Conservation (phyloP, 2,888 invertebrate species). For the Glaucopsyche alexis region DNA sequence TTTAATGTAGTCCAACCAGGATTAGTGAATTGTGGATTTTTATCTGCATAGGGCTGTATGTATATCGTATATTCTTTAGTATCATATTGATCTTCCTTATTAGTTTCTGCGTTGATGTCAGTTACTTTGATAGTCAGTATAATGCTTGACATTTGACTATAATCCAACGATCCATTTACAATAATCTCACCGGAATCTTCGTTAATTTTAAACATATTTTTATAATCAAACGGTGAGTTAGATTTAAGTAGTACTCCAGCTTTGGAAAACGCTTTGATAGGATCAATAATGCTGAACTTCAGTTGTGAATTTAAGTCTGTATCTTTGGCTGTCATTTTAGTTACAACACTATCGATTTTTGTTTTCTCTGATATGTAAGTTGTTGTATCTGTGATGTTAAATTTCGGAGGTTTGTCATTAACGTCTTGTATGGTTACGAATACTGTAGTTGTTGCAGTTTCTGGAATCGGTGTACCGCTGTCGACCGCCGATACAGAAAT, state of each 20-base stretch:
- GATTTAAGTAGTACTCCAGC: slow-evolving; percentile 85
- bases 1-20: slow-evolving; percentile 86
- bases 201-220: slow-evolving; percentile 85
- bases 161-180: slow-evolving; percentile 84
- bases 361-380: slow-evolving; percentile 87
- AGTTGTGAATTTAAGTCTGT: slow-evolving; percentile 85
- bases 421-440: slow-evolving; percentile 86
- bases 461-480: slow-evolving; percentile 85
- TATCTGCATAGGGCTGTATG: slow-evolving; percentile 87
- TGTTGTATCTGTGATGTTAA: slow-evolving; percentile 82
- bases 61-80: slow-evolving; percentile 87
- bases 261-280: slow-evolving; percentile 85
- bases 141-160: slow-evolving; percentile 86
- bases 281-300: slow-evolving; percentile 84
- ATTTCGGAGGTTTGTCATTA: slow-evolving; percentile 90
- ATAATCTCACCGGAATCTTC: slow-evolving; percentile 84
- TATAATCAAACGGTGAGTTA: slow-evolving; percentile 82
- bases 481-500: slow-evolving; percentile 88
- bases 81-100: slow-evolving; percentile 82
- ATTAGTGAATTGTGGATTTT: slow-evolving; percentile 87
- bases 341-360: slow-evolving; percentile 80
- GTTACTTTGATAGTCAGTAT: slow-evolving; percentile 85
- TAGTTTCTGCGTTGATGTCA: slow-evolving; percentile 85
- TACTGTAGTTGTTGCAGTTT: slow-evolving; percentile 88
- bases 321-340: slow-evolving; percentile 84